Evolutionary conservation across 2,113 vertebrate species (phyloP).

Genomic region (Neolamprologus brichardi): DNA sequence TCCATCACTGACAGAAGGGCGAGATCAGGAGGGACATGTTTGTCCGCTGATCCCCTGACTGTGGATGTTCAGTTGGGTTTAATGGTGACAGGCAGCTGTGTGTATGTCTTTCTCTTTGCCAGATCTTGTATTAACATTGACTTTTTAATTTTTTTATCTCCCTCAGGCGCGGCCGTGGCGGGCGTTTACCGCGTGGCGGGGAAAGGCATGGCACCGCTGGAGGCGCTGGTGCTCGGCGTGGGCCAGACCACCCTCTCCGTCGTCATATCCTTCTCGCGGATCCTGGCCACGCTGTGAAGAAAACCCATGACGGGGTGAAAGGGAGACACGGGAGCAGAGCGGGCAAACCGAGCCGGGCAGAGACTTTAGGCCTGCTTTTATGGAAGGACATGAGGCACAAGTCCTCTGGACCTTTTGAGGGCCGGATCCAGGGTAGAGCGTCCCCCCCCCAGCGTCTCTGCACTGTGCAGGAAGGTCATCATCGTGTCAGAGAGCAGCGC

Average conservation of each 20-base stretch:
- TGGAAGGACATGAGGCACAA: neutral
- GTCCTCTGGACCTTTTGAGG: slow-evolving; percentile 17
- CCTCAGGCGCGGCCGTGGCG: slow-evolving; percentile 88
- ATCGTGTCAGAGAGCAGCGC: neutral
- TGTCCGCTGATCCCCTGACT: neutral
- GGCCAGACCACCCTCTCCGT: slow-evolving; percentile 91
- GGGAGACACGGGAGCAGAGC: neutral
- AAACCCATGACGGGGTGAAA: neutral
- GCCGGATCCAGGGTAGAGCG: neutral
- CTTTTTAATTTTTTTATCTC: neutral
- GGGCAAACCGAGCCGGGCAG: neutral
- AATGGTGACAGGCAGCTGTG: neutral
- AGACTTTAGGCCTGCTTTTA: neutral
- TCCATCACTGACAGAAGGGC: neutral
- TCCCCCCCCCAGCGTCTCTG: neutral
- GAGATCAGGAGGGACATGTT: neutral
- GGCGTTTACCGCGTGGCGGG: slow-evolving; percentile 95
- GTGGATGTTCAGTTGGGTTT: neutral
- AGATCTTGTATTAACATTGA: neutral
- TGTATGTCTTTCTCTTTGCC: neutral
- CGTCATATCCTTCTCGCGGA: slow-evolving; percentile 91
- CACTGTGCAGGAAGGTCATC: neutral
- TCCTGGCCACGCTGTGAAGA: slow-evolving; percentile 90
- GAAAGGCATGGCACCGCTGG: slow-evolving; percentile 93
- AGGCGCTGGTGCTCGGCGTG: slow-evolving; percentile 91